Conservation (phyloP, 2,113 vertebrate genomes). For the Poeciliopsis turrubarensis region DNA sequence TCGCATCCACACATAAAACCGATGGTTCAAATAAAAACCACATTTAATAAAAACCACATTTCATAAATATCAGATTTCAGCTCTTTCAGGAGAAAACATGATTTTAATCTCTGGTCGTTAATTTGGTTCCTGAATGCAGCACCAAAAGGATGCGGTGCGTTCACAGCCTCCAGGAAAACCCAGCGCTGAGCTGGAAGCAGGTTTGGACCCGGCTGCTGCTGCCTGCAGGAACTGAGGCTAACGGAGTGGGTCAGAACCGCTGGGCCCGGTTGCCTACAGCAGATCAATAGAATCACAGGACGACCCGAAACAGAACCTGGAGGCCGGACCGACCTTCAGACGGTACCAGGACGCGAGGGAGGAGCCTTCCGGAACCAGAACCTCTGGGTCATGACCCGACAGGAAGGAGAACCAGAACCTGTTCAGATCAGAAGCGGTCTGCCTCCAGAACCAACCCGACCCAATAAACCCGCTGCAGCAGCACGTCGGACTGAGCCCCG, state of each 20-base stretch:
- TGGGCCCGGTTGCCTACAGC: conserved; percentile 70
- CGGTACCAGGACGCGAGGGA: not conserved
- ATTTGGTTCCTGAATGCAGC: too few relatives aligned
- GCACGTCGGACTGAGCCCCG: not conserved
- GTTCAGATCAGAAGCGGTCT: too few relatives aligned
- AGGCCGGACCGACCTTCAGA: conserved; percentile 19
- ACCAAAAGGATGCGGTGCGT: too few relatives aligned
- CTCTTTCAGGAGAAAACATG: too few relatives aligned
- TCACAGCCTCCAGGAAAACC: not conserved
- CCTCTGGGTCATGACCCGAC: not conserved
- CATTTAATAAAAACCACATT: too few relatives aligned
- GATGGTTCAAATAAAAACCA: too few relatives aligned
- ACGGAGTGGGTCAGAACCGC: not conserved
- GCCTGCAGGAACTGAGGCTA: not conserved
- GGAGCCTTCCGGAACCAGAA: not conserved
- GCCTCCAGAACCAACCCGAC: not conserved
- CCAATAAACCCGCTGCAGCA: not conserved
- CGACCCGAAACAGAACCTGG: conserved; percentile 38
- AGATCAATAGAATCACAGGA: conserved; percentile 74
- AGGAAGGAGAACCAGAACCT: not conserved
- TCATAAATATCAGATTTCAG: too few relatives aligned
- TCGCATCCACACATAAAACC: too few relatives aligned
- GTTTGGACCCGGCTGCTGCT: not conserved
- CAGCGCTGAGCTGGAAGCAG: too few relatives aligned
- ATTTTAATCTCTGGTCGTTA: too few relatives aligned